Base-by-base conservation (phyloP, 2,888 invertebrate genomes). In the Kuschelorhynchus macadamiae region DNA sequence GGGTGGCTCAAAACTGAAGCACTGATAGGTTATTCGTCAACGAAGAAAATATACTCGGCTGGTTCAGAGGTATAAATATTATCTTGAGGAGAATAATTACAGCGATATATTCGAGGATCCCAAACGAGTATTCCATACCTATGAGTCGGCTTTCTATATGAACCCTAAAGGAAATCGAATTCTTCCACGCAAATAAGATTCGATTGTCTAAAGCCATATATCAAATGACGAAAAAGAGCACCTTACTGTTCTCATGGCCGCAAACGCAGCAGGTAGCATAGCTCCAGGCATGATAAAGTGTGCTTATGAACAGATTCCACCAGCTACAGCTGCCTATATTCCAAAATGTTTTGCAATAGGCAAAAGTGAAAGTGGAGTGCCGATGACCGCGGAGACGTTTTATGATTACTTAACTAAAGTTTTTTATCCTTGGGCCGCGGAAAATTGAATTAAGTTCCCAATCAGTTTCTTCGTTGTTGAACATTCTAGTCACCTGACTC, bases 321-420 rank as follows among this genome's bases (percentile, higher is more conserved):
- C 36, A 47, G 50, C 60, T 36, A 63, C 67, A 53, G 41, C 50
- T 11, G 47, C 50, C 18, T 46, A 41, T n/a, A 47, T 61, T 20
- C 53, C 66, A 55, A 33, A 52, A 36, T 53, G 47, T 57, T 63
- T 52, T 47, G 53, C 44, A 55, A 64, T 68, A 33, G 67, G 67
- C 36, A 67, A 55, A 67, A 46, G 46, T 53, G 47, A 60, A 17
- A 42, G 14, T 55, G 81, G 80, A 1, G n/a, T n/a, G n/a, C 81
- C 77, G 80, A 82, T 81, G 80, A 76, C 74, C 21, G 67, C 72
- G 1, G 71, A 70, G 25, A 79, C 80, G 0, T 81, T 81, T 72
- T 81, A 44, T 71, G 79, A 81, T 69, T 81, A 79, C 64, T 70
- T 81, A 2, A 67, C 77, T 1, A 81, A 81, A 59, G 67, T 79